Conservation (phyloP, 2,888 invertebrate species). For the Lasioglossum villosulum region DNA sequence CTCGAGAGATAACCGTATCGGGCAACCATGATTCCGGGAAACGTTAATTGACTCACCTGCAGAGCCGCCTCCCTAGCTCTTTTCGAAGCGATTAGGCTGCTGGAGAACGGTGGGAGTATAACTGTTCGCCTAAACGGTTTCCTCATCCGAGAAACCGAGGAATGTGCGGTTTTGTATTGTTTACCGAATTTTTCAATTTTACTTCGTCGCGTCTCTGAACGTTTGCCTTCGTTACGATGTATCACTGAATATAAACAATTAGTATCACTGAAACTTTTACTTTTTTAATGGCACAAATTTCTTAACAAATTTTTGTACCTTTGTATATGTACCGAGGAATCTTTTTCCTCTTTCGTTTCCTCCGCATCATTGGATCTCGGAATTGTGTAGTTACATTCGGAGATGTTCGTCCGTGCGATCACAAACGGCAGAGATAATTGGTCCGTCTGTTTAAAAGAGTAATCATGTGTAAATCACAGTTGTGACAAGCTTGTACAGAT, state of each 20-base stretch:
- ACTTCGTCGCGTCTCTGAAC: background rate
- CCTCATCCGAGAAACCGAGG: background rate
- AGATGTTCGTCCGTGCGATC: background rate
- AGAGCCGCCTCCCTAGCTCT: background rate
- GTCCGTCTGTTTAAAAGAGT: background rate
- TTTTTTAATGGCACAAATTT: no score
- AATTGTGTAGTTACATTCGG: background rate
- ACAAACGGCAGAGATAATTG: background rate
- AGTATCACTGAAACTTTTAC: no score
- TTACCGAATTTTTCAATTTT: background rate
- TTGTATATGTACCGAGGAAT: background rate
- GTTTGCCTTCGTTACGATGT: background rate
- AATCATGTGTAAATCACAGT: background rate
- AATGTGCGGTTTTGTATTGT: background rate
- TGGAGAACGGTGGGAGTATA: background rate
- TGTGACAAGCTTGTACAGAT: background rate
- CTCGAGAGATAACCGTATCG: constrained; percentile 2
- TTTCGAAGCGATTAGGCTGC: background rate
- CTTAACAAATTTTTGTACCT: background rate
- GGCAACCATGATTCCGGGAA: background rate
- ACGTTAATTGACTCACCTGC: background rate
- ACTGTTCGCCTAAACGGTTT: background rate
- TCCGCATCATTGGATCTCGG: background rate
- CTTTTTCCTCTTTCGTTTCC: background rate
- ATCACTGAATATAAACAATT: no score